These are phyloP conservation scores for Bombus cullumanus DNA, from an alignment of 1,140 invertebrate genomes.

Conservation along the genomic window DNA sequence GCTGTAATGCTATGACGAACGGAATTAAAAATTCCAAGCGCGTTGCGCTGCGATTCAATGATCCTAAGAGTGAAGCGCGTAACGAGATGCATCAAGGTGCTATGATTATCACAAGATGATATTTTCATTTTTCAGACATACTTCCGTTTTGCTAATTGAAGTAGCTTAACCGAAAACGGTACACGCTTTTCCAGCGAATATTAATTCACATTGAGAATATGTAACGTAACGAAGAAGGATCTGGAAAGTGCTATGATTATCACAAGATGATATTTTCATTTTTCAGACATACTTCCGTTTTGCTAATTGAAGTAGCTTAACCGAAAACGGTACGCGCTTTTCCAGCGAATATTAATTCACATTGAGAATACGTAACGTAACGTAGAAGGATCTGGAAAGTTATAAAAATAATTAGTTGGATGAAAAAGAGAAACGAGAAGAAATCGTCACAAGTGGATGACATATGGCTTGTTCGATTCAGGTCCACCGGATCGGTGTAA, in stretches of 20 bases:
- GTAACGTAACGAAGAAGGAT: neutral
- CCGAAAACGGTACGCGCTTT: neutral
- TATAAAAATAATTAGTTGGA: neutral
- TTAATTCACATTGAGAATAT: neutral
- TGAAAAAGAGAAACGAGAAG: neutral
- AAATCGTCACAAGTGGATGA: neutral
- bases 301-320: neutral
- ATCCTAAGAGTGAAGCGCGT: no score
- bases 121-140: no score
- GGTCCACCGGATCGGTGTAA: neutral
- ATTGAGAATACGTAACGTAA: neutral
- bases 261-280: no score
- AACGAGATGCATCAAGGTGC: no score
- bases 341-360: neutral
- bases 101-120: no score
- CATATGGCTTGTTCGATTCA: neutral
- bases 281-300: no score
- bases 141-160: neutral
- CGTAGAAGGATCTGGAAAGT: neutral
- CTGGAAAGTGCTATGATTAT: neutral
- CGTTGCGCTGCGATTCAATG: no score
- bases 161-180: neutral
- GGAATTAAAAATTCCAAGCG: neutral
- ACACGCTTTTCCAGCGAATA: neutral
- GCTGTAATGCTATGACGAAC: neutral